These are phyloP conservation scores for Trachurus trachurus DNA, from an alignment of 2,797 vertebrate species.

Conservation along the genomic window DNA sequence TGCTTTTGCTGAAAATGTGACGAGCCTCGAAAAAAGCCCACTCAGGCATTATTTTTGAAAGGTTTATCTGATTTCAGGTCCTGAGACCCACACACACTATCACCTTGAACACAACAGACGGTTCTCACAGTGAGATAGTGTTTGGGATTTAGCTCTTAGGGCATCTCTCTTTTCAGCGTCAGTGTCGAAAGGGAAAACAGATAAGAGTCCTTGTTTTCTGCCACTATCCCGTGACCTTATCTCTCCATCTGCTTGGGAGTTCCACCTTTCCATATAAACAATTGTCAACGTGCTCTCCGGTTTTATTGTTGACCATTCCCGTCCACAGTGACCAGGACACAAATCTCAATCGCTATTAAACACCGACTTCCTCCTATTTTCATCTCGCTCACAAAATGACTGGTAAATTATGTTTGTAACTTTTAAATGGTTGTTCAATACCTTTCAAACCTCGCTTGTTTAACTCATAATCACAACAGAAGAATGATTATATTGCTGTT, in stretches of 20 bases:
- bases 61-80: constrained; percentile 69
- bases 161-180: constrained; percentile 55
- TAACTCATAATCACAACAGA: not conserved
- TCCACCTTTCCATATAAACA: constrained; percentile 58
- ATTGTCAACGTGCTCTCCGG: constrained; percentile 6
- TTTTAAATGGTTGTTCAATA: not conserved
- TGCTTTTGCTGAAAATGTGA: constrained; percentile 33
- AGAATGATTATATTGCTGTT: not conserved
- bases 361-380: not conserved
- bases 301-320: constrained; percentile 24
- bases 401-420: not conserved
- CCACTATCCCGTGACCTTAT: constrained; percentile 66
- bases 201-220: constrained; percentile 63
- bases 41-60: constrained; percentile 48
- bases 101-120: constrained; percentile 63
- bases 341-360: not conserved
- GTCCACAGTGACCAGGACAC: not conserved
- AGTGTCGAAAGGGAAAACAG: constrained; percentile 30
- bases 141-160: constrained; percentile 57
- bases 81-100: constrained; percentile 65
- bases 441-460: not conserved
- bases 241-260: constrained; percentile 48
- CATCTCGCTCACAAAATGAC: not conserved
- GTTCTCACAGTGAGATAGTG: constrained; percentile 54
- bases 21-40: constrained; percentile 21